These are phyloP conservation scores for Drosophila pandora DNA, from an alignment of 1,140 invertebrate species.

Conservation along the genomic window DNA sequence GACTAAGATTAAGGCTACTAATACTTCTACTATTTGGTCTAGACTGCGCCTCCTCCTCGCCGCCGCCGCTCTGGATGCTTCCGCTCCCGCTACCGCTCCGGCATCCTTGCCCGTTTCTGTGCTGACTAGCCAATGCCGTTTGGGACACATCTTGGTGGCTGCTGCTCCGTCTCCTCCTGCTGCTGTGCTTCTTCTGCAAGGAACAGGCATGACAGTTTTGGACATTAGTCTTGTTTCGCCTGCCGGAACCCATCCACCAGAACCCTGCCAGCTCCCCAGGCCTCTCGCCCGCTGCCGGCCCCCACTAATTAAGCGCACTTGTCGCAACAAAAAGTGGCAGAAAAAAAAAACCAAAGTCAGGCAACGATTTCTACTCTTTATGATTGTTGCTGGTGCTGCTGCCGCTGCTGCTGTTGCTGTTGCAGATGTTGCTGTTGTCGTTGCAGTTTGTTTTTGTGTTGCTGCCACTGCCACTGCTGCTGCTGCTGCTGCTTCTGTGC, in stretches of 20 bases:
- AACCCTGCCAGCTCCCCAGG: conserved; percentile 6
- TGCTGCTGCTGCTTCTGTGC: conserved; percentile 32
- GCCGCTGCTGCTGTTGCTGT: conserved; percentile 7
- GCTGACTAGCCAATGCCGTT: conserved; percentile 81
- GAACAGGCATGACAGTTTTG: conserved; percentile 51
- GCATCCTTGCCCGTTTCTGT: conserved; percentile 31
- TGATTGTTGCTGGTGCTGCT: conserved; percentile 54
- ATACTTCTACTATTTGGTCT: conserved; percentile 83
- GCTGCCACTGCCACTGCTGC: conserved; percentile 39
- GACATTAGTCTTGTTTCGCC: conserved; percentile 68
- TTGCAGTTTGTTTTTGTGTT: conserved; percentile 67
- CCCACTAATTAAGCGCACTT: conserved; percentile 78
- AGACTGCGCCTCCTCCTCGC: conserved; percentile 51
- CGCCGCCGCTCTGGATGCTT: conserved; percentile 41
- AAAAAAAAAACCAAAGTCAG: conserved; percentile 33
- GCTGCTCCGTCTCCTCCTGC: conserved; percentile 28
- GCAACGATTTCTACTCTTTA: conserved; percentile 78
- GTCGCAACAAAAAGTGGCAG: conserved; percentile 57
- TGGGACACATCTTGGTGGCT: conserved; percentile 69
- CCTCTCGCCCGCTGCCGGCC: background rate
- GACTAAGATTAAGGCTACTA: conserved; percentile 83
- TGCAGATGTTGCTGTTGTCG: conserved; percentile 22
- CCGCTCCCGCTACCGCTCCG: conserved; percentile 6
- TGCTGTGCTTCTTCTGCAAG: conserved; percentile 43
- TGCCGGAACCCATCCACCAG: conserved; percentile 66